A percentile compares a stretch with the other conserved stretches of the same genome.
phyloP scores from a whole-genome alignment of 2,888 invertebrate species.

The Athripsodes cinereus region DNA sequence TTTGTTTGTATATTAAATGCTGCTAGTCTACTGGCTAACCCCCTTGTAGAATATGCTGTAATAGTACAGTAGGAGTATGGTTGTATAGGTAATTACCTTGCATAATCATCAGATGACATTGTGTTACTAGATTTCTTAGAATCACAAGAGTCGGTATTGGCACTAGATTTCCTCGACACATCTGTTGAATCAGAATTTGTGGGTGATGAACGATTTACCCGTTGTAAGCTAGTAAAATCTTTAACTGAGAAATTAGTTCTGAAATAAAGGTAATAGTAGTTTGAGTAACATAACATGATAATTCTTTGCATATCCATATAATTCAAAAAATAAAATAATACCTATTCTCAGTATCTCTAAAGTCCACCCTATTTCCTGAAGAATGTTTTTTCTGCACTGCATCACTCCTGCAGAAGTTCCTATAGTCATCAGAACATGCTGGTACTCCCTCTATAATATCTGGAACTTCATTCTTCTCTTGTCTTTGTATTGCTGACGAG shows the following conservation, averaged over 20 bases:
- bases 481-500: constrained; percentile 36
- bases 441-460: constrained; percentile 51
- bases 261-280: background rate
- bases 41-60: too few relatives aligned
- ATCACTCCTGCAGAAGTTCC: constrained; percentile 33
- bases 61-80: background rate
- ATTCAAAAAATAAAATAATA: too few relatives aligned
- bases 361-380: constrained; percentile 34
- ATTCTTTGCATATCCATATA: too few relatives aligned
- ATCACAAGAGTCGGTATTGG: constrained; percentile 37
- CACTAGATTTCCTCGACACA: constrained; percentile 46
- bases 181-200: constrained; percentile 45
- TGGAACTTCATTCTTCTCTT: constrained; percentile 48
- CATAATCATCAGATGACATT: constrained; percentile 23
- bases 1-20: too few relatives aligned
- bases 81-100: constrained; percentile 14
- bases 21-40: too few relatives aligned
- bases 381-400: constrained; percentile 31
- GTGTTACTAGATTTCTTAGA: constrained; percentile 24
- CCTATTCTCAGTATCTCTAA: too few relatives aligned
- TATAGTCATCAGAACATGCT: constrained; percentile 42
- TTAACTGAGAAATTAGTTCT: constrained; percentile 18
- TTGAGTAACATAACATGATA: too few relatives aligned
- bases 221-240: constrained; percentile 36
- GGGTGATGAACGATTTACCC: constrained; percentile 44